Evolutionary conservation across 2,113 vertebrate genomes (phyloP), one percentile per base, ranked within the genome.

Genomic region (Aptenodytes patagonicus): DNA sequence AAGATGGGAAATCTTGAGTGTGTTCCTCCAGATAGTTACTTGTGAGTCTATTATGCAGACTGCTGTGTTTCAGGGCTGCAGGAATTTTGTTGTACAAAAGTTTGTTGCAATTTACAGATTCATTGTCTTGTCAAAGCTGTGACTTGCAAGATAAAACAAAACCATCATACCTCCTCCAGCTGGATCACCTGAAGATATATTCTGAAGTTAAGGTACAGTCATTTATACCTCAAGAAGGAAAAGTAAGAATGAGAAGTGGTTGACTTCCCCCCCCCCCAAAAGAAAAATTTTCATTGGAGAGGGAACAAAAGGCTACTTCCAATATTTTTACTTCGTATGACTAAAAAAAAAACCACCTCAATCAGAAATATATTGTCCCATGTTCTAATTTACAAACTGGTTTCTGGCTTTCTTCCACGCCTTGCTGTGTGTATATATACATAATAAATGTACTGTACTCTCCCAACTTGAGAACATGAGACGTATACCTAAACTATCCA

Each of bases 71-170:
- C 22, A 55, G 71, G 79, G 72, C 72, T 92, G 87, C 60, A 47
- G 55, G 51, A 70, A 31, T 68, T 70, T 46, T 89, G n/a, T 89
- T 87, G 69, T 92, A 84, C 55, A 89, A 21, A 70, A 58, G 9
- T 75, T 87, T 47, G 24, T 64, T 80, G 87, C 68, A 70, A 51
- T 87, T 47, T 73, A 46, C 54, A 83, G 58, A 87, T 61, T 66
- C 14, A 31, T 72, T 87, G 40, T 28, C 11, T 90, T 91, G 82
- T 94, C 36, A 65, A 94, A 96, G 93, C 87, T 96, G 95, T 93
- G 93, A 95, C 66, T 93, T 89, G 38, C 79, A 93, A 95, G 73
- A 91, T 91, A 92, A 93, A 95, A 17, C 55, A 88, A 85, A 95
- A 84, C 87, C 58, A 60, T 72, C n/a, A 31, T 94, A 96, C 87